phyloP scores from a whole-genome alignment of 1,140 invertebrate species.

The Mizuhopecten yessoensis region DNA sequence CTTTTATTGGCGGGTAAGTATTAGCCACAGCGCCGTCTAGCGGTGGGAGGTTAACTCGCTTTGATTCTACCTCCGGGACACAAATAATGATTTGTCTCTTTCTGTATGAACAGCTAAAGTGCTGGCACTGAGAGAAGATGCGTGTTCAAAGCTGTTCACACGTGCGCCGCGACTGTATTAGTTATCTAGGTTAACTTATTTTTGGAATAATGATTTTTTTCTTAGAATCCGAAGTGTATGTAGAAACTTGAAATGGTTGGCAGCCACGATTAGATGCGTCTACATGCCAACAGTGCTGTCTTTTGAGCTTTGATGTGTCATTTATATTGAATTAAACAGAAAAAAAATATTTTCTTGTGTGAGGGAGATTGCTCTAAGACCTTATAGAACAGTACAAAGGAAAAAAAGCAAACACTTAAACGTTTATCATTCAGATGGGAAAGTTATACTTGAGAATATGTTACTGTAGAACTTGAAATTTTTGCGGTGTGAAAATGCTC shows the following conservation, averaged over 20 bases:
- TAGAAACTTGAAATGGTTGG: not conserved
- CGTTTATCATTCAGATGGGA: no score
- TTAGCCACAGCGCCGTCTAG: constrained; percentile 17
- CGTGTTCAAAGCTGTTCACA: not conserved
- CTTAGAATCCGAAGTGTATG: not conserved
- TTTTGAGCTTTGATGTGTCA: not conserved
- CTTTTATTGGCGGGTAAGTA: constrained; percentile 34
- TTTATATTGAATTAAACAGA: no score
- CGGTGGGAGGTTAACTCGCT: constrained; percentile 30
- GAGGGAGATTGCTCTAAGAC: no score
- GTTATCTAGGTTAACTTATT: not conserved
- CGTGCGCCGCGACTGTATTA: not conserved
- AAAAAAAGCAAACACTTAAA: no score
- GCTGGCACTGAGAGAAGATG: not conserved
- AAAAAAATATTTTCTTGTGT: no score
- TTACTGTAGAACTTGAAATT: no score
- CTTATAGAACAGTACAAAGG: no score
- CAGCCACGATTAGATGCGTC: not conserved
- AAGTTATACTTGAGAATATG: no score
- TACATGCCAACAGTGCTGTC: not conserved
- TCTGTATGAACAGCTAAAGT: not conserved
- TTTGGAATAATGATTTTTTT: constrained; percentile 35
- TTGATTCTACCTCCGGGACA: constrained; percentile 31
- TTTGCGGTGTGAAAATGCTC: no score
- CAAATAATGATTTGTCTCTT: constrained; percentile 30